Evolutionary conservation across 2,797 vertebrate genomes (phyloP), one percentile per base, ranked within the genome.

Genomic region (Todus mexicanus): DNA sequence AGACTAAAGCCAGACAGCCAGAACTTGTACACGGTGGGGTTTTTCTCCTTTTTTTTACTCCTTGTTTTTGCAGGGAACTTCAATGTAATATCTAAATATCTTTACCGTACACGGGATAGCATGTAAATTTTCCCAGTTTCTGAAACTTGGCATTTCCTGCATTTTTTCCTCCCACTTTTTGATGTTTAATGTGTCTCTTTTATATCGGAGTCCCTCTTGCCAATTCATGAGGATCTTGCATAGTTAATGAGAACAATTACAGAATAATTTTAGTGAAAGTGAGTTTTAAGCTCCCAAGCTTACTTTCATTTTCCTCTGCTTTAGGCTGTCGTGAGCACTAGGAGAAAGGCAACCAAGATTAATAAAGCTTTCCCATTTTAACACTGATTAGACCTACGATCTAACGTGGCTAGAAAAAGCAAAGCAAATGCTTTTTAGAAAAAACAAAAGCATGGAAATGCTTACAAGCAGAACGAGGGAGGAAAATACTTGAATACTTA

Each of bases 261-360:
- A 72, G 54, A 77, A 66, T 51, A 84, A 72, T 80, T 82, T 92
- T 84, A n/a, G 56, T 82, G 29, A 50, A 70, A 81, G 57, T 43
- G 84, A 73, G 42, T 82, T 81, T 76, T 80, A 84, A 82, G 73
- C 74, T 92, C 81, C 91, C 90, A 83, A 97, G 96, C 94, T 95
- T 95, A 87, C 97, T 97, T 97, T 96, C 80, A 89, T 95, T 97
- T 96, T 93, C 93, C 86, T 95, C 94, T 59, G 84, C 89, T 94
- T 96, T 89, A 87, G 96, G 87, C 75, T 95, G 81, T 92, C 94
- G 96, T 85, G 89, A 94, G 70, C 94, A 87, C 92, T 92, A 59
- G 16, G 90, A 96, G 89, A 96, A 96, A 97, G 91, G 91, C 94
- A 93, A 94, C 76, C 93, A 89, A 64, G 87, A 95, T 91, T 94